Base-by-base conservation (phyloP, 1,140 invertebrate species). In the Drosophila gunungcola region DNA sequence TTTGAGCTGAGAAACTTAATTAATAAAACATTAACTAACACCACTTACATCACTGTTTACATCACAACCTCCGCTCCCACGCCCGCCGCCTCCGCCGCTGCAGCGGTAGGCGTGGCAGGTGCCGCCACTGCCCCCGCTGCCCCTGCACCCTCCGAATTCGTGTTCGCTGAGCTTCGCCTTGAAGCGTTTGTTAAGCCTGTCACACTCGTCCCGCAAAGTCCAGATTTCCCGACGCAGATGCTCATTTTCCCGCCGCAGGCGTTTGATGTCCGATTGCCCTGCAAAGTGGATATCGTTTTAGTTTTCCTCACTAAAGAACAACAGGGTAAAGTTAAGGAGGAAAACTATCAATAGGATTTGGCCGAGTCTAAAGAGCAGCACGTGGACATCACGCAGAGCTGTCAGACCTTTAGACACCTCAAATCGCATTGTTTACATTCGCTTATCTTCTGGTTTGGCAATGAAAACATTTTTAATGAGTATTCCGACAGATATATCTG, bases 251-350 rank as follows among this genome's bases (percentile, higher is more conserved):
- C 95, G 94, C 55, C 96, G 95, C 64, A 98, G 91, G 91, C 97
- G 97, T 92, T 97, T 97, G 60, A 97, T 97, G 86, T 98, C 97
- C 77, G 95, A 96, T 92, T 98, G 97, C 78, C 97, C 97, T 97
- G 93, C 34, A 61, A 74, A 27, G 21, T 5, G 1, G n/a, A 13
- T 13, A 7, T 2, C 10, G 3, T 56, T 42, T 9, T 42, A 12
- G 39, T 27, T 3, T 42, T 7, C 10, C 27, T 11, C 4, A 11
- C 10, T 10, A 6, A 29, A 25, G 5, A 64, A 29, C 10, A 9
- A 21, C 11, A 29, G 7, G 13, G 3, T 2, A 32, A 46, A n/a
- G 21, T 9, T 38, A 29, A 32, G 10, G 4, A 39, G 13, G 49
- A 16, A 4, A 51, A 13, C n/a, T 32, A 1, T 51, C 0, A 34